A percentile compares a stretch with the other conserved stretches of the same genome.
These are phyloP conservation scores for Heterodera filipjevi DNA, from an alignment of 2,888 invertebrate species.

Conservation along the genomic window DNA sequence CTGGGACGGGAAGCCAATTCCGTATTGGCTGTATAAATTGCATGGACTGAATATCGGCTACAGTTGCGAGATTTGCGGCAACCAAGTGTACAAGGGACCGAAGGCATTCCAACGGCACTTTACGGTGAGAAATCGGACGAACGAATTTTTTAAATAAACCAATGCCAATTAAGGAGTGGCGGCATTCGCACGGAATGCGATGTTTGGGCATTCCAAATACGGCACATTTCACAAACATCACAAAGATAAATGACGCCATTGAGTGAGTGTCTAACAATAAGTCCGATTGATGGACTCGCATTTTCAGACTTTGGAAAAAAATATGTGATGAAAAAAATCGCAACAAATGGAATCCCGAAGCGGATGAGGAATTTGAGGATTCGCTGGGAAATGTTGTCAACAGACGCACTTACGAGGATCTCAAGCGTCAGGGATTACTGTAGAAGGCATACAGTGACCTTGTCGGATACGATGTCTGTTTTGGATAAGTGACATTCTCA, in stretches of 20 bases:
- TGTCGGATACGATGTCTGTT: neutral
- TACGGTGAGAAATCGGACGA: slow-evolving; percentile 70
- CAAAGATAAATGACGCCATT: slow-evolving; percentile 72
- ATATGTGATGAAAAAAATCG: slow-evolving; percentile 35
- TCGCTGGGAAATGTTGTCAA: slow-evolving; percentile 97
- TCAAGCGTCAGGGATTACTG: slow-evolving; percentile 93
- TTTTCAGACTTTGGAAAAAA: slow-evolving; percentile 36
- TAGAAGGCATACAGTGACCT: slow-evolving; percentile 66
- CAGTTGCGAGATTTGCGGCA: slow-evolving; percentile 98
- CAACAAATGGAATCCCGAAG: slow-evolving; percentile 83
- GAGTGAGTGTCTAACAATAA: slow-evolving; percentile 77
- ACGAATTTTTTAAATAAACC: neutral
- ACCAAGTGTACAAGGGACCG: slow-evolving; percentile 87
- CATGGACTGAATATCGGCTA: slow-evolving; percentile 98
- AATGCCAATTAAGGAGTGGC: slow-evolving; percentile 71
- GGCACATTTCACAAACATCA: slow-evolving; percentile 99
- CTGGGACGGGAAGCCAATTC: slow-evolving; percentile 66
- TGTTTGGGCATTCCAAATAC: slow-evolving; percentile 99
- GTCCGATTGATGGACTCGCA: neutral
- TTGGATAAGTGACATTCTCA: neutral
- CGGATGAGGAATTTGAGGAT: slow-evolving; percentile 98
- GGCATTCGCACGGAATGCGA: slow-evolving; percentile 86
- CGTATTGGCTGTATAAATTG: slow-evolving; percentile 90
- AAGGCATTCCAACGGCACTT: slow-evolving; percentile 99
- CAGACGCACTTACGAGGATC: slow-evolving; percentile 95